Evolutionary conservation across 2,888 invertebrate genomes (phyloP), one percentile per base, ranked within the genome.

Genomic region (Latheticus oryzae): DNA sequence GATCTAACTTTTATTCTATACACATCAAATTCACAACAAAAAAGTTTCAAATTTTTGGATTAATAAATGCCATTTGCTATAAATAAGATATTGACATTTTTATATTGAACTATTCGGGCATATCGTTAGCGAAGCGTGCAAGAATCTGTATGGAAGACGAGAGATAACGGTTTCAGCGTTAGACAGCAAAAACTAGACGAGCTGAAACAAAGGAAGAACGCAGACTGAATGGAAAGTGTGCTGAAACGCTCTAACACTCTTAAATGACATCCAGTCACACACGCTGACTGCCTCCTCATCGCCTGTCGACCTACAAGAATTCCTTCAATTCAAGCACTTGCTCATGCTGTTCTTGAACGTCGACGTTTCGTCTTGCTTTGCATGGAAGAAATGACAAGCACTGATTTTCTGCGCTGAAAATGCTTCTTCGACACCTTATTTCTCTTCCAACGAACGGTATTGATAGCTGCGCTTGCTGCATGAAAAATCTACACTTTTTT

Each of bases 41-140:
- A n/a, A n/a, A n/a, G n/a, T n/a, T n/a, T n/a, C n/a, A n/a, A n/a
- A n/a, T n/a, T n/a, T n/a, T n/a, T n/a, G n/a, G n/a, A n/a, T n/a
- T n/a, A n/a, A n/a, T n/a, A n/a, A n/a, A n/a, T n/a, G n/a, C n/a
- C n/a, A n/a, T n/a, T 19, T 45, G 54, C 45, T 45, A 54, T 54
- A 54, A 54, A 54, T 37, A 54, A 54, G 54, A 47, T 55, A 55
- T 55, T 40, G 55, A 55, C 55, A 55, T 47, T 55, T 55, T 48
- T 47, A 48, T 55, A 55, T 55, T 26, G 54, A 33, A 53, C 43
- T 43, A 23, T 5, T 13, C 37, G 37, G 26, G 54, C 54, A 54
- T 54, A 54, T 54, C 54, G 54, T 55, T 55, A 55, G 37, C 47
- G 45, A 21, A 48, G 26, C 48, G 55, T 48, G 48, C 19, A 47